These are phyloP conservation scores for Melitaea cinxia DNA, from an alignment of 1,140 invertebrate species.

Conservation along the genomic window DNA sequence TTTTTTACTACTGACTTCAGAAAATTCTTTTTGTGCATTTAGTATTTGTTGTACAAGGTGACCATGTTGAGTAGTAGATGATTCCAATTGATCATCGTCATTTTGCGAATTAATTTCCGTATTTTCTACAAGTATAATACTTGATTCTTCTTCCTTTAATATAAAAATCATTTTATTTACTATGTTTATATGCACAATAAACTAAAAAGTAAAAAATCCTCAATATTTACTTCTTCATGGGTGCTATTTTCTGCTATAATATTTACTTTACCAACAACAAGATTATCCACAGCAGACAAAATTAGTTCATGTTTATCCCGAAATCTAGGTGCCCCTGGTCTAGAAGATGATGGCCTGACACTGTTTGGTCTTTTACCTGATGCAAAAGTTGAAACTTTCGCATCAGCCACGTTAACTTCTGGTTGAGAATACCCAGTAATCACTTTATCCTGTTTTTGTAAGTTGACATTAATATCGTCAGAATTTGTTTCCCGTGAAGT, in stretches of 20 bases:
- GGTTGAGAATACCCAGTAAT: background rate
- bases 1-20: slow-evolving; percentile 71
- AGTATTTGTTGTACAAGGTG: slow-evolving; percentile 91
- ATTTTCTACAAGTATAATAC: slow-evolving; percentile 81
- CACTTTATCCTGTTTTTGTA: background rate
- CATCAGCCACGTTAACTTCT: slow-evolving; percentile 9
- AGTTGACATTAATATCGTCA: background rate
- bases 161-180: slow-evolving; percentile 3
- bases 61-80: slow-evolving; percentile 83
- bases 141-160: slow-evolving; percentile 82
- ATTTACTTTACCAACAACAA: slow-evolving; percentile 84
- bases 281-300: slow-evolving; percentile 81
- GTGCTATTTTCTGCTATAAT: slow-evolving; percentile 87
- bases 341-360: slow-evolving; percentile 87
- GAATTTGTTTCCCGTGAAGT: background rate
- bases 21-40: slow-evolving; percentile 87
- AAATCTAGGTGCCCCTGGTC: slow-evolving; percentile 89
- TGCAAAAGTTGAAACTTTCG: slow-evolving; percentile 8
- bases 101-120: slow-evolving; percentile 42
- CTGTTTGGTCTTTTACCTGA: slow-evolving; percentile 82
- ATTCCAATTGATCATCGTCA: slow-evolving; percentile 39
- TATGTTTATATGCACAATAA: background rate
- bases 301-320: slow-evolving; percentile 79
- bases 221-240: slow-evolving; percentile 65
- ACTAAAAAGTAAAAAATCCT: background rate